Percentiles rank a stretch among this genome's conserved stretches.
Conservation (phyloP, 1,140 invertebrate species). For the Campoletis sonorensis region DNA sequence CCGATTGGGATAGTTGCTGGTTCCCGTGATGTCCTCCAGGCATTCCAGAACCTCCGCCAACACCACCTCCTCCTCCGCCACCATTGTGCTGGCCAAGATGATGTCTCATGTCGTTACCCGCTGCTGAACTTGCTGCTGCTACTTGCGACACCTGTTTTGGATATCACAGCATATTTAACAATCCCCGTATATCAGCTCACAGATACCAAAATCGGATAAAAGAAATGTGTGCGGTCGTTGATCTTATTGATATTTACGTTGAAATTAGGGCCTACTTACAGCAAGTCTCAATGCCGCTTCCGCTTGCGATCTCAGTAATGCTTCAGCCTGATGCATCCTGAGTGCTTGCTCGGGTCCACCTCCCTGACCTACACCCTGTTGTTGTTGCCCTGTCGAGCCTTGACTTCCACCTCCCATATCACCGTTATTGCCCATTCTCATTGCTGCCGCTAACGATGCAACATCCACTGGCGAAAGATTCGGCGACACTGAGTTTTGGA, state of each 20-base stretch:
- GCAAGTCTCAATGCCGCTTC: slow-evolving; percentile 88
- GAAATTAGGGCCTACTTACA: slow-evolving; percentile 72
- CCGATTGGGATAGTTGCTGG: slow-evolving; percentile 74
- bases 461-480: slow-evolving; percentile 82
- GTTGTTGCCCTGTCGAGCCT: slow-evolving; percentile 76
- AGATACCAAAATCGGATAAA: background rate
- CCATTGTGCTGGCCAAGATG: slow-evolving; percentile 74
- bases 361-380: slow-evolving; percentile 77
- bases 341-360: slow-evolving; percentile 82
- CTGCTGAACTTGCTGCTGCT: slow-evolving; percentile 72
- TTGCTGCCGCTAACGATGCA: slow-evolving; percentile 87
- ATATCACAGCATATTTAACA: too few species aligned
- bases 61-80: slow-evolving; percentile 58
- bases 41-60: slow-evolving; percentile 72
- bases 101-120: slow-evolving; percentile 74
- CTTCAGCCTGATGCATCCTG: slow-evolving; percentile 87
- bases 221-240: too few species aligned
- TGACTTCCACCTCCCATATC: slow-evolving; percentile 76
- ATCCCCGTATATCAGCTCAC: too few species aligned
- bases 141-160: slow-evolving; percentile 72
- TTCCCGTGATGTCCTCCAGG: slow-evolving; percentile 75
- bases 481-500: slow-evolving; percentile 75
- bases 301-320: slow-evolving; percentile 87
- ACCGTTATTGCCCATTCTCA: slow-evolving; percentile 84
- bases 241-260: background rate